Conservation (phyloP, 2,113 vertebrate species). For the Podilymbus podiceps region DNA sequence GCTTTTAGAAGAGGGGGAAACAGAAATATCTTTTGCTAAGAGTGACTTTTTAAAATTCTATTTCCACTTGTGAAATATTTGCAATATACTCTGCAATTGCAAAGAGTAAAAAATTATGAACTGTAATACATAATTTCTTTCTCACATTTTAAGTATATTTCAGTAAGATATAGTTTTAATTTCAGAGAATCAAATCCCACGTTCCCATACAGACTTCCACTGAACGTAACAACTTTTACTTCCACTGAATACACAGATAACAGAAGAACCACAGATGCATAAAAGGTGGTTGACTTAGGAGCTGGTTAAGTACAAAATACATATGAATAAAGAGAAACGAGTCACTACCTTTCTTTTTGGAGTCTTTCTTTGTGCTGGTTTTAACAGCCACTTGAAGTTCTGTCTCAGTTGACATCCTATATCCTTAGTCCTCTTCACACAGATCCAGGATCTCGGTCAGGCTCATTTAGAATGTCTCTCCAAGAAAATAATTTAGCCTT, state of each 20-base stretch:
- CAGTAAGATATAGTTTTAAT: background rate
- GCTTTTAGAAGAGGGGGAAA: background rate
- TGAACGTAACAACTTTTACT: background rate
- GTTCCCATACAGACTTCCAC: background rate
- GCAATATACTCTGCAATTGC: background rate
- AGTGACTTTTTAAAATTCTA: background rate
- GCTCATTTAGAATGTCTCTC: slow-evolving; percentile 92
- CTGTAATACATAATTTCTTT: background rate
- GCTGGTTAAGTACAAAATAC: background rate
- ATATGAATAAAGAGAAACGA: background rate
- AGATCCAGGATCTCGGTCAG: slow-evolving; percentile 87
- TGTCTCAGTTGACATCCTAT: slow-evolving; percentile 99
- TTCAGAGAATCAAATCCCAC: background rate
- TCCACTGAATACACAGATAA: background rate
- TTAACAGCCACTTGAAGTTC: slow-evolving; percentile 99
- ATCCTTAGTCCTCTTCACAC: slow-evolving; percentile 92
- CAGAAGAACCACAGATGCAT: background rate
- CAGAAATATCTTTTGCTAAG: background rate
- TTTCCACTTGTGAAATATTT: background rate
- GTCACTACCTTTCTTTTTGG: slow-evolving; percentile 93
- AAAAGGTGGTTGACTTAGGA: background rate
- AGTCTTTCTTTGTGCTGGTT: slow-evolving; percentile 98
- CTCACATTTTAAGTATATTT: background rate
- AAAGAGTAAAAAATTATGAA: background rate
- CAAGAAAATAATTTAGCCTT: slow-evolving; percentile 79